Percentiles rank a stretch among this genome's conserved stretches.
Conservation (phyloP, 2,797 vertebrate species). For the Pangasius larnaudii region DNA sequence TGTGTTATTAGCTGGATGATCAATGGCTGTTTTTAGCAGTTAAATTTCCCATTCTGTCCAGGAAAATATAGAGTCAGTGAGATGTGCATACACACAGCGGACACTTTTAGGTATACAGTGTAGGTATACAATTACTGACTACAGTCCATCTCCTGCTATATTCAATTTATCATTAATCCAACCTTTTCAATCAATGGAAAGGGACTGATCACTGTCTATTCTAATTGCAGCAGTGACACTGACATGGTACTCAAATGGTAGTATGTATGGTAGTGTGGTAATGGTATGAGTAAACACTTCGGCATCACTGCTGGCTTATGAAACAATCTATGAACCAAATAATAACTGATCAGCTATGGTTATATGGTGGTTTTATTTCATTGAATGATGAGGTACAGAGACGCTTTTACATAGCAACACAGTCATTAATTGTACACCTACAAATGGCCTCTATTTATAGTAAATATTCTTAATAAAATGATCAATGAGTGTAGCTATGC, state of each 20-base stretch:
- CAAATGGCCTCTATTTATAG: background rate
- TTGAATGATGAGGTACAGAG: background rate
- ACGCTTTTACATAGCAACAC: background rate
- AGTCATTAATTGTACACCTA: background rate
- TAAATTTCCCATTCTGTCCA: no score
- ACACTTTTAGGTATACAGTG: background rate
- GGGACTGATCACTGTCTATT: background rate
- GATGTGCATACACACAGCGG: background rate
- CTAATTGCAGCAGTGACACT: background rate
- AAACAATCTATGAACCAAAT: background rate
- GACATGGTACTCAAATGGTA: background rate
- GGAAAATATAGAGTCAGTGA: background rate
- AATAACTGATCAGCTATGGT: background rate
- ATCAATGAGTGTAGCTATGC: background rate
- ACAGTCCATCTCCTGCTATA: background rate
- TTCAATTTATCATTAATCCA: background rate
- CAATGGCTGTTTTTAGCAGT: no score
- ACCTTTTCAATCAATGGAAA: background rate
- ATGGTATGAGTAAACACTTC: background rate
- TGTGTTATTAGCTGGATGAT: no score
- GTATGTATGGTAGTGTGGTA: background rate
- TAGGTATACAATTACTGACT: background rate
- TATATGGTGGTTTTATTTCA: background rate
- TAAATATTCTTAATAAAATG: background rate
- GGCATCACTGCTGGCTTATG: background rate